phyloP scores from a whole-genome alignment of 2,888 invertebrate species.

The Rhamphomyia laevipes region DNA sequence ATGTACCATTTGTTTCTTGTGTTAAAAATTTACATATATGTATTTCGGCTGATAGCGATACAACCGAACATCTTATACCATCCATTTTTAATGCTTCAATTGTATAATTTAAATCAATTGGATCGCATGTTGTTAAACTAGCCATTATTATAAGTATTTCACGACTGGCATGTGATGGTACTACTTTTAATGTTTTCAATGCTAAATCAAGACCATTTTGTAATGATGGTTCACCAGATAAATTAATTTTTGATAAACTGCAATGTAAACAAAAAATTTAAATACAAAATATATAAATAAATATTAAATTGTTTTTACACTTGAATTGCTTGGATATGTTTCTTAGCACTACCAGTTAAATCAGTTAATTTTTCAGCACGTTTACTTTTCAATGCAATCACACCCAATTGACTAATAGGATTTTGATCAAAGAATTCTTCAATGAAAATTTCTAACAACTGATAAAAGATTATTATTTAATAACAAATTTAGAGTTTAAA shows the following conservation, averaged over 20 bases:
- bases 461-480: no score
- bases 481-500: constrained; percentile 2
- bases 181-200: constrained; percentile 65
- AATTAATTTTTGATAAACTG: constrained; percentile 49
- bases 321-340: constrained; percentile 61
- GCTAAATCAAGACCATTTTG: constrained; percentile 92
- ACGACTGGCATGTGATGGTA: constrained; percentile 90
- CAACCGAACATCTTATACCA: constrained; percentile 85
- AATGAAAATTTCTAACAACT: constrained; percentile 85
- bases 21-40: constrained; percentile 79
- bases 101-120: constrained; percentile 78
- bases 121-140: constrained; percentile 94
- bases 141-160: constrained; percentile 88
- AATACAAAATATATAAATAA: background rate
- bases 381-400: constrained; percentile 85
- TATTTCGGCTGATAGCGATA: constrained; percentile 92
- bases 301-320: constrained; percentile 33
- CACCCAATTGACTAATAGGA: constrained; percentile 92
- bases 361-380: constrained; percentile 87
- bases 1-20: constrained; percentile 75
- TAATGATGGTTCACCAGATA: constrained; percentile 88
- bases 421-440: constrained; percentile 98
- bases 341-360: constrained; percentile 73
- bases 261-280: constrained; percentile 9
- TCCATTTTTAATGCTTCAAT: constrained; percentile 63